Percentiles rank a stretch among this genome's conserved stretches.
These are phyloP conservation scores for Anticlea derivata DNA, from an alignment of 2,888 invertebrate genomes.

Conservation along the genomic window DNA sequence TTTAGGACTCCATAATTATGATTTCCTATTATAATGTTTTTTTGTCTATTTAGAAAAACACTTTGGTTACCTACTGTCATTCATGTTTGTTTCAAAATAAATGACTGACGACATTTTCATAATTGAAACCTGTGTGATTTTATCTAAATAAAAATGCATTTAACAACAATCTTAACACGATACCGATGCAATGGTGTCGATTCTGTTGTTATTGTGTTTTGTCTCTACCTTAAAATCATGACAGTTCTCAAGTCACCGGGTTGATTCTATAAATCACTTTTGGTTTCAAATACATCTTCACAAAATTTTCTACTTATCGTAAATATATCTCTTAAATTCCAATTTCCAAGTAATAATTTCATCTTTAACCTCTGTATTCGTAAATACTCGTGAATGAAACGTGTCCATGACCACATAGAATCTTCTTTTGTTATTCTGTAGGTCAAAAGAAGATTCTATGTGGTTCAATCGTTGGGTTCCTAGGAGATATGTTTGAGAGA, in stretches of 20 bases:
- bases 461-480: background rate
- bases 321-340: conserved; percentile 20
- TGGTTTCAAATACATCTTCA: conserved; percentile 31
- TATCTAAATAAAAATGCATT: no score
- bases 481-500: conserved; percentile 10
- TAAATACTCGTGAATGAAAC: background rate
- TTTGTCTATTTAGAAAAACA: conserved; percentile 2
- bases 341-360: conserved; percentile 3
- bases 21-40: conserved; percentile 1
- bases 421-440: no score
- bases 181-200: no score
- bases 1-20: background rate
- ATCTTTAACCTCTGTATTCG: background rate
- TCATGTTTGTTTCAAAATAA: conserved; percentile 50
- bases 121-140: conserved; percentile 40
- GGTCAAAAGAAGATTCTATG: background rate
- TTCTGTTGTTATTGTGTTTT: no score
- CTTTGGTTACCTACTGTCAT: conserved; percentile 36
- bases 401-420: no score
- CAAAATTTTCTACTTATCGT: conserved; percentile 15
- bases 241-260: no score
- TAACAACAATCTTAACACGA: no score
- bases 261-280: conserved; percentile 7
- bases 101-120: conserved; percentile 54
- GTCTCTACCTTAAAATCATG: no score